Evolutionary conservation across 2,888 invertebrate genomes (phyloP).

Genomic region (Cotesia congregata): DNA sequence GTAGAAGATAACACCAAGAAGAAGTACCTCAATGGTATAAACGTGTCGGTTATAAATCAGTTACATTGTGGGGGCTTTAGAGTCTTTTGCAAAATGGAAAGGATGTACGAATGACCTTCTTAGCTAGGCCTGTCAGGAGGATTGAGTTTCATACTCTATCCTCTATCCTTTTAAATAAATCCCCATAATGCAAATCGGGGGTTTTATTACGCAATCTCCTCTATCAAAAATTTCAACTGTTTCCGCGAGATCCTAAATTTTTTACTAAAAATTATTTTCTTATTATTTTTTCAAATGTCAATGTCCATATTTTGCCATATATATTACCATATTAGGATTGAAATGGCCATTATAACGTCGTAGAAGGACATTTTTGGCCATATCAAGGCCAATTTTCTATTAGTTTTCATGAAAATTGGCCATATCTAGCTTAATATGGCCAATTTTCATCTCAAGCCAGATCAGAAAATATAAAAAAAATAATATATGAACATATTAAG

Average conservation of each 20-base stretch:
- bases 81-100: slow-evolving; percentile 44
- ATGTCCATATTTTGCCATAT: too few species aligned
- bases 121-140: slow-evolving; percentile 29
- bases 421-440: too few species aligned
- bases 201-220: slow-evolving; percentile 16
- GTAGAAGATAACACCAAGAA: slow-evolving; percentile 42
- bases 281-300: too few species aligned
- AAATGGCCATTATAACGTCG: too few species aligned
- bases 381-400: too few species aligned
- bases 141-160: slow-evolving; percentile 28
- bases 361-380: too few species aligned
- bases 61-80: slow-evolving; percentile 45
- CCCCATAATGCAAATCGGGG: background rate
- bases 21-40: slow-evolving; percentile 42
- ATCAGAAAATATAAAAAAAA: too few species aligned
- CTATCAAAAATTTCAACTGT: background rate
- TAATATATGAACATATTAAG: too few species aligned
- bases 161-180: background rate
- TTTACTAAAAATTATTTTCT: background rate
- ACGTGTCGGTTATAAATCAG: slow-evolving; percentile 53
- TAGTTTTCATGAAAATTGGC: too few species aligned
- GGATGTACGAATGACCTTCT: slow-evolving; percentile 42
- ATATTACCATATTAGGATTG: too few species aligned
- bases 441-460: too few species aligned
- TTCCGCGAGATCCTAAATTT: background rate